phyloP scores from a whole-genome alignment of 1,140 invertebrate species.

The Drosophila kurseongensis region DNA sequence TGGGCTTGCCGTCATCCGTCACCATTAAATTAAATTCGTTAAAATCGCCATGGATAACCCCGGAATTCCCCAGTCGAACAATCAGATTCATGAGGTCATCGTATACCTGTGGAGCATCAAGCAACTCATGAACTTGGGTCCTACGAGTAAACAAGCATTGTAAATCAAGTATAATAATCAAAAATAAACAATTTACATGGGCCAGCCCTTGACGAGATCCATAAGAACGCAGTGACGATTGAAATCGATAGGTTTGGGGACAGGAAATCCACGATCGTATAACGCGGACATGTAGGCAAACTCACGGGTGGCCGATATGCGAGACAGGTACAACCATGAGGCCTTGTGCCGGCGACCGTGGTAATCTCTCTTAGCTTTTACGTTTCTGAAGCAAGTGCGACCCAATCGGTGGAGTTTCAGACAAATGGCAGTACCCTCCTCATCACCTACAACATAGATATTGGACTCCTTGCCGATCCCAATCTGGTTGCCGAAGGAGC shows the following conservation, averaged over 20 bases:
- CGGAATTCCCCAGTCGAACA: constrained; percentile 94
- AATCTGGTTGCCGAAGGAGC: constrained; percentile 98
- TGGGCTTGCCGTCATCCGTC: constrained; percentile 91
- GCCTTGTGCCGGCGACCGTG: constrained; percentile 94
- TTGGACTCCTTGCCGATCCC: constrained; percentile 99
- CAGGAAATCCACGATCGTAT: constrained; percentile 95
- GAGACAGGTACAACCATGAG: constrained; percentile 99
- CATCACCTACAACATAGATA: constrained; percentile 94
- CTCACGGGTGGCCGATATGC: constrained; percentile 98
- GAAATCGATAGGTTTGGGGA: constrained; percentile 97
- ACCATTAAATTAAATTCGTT: constrained; percentile 99
- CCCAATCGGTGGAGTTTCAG: constrained; percentile 98
- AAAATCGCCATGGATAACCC: constrained; percentile 99
- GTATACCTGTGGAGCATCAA: constrained; percentile 93
- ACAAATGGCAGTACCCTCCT: constrained; percentile 90
- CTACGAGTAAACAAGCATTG: constrained; percentile 84
- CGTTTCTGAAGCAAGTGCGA: constrained; percentile 97
- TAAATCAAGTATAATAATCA: not conserved
- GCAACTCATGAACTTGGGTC: constrained; percentile 92
- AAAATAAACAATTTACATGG: constrained; percentile 86
- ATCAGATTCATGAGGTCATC: constrained; percentile 98
- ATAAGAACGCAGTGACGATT: constrained; percentile 99
- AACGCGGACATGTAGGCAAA: constrained; percentile 99
- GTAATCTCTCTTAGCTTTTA: constrained; percentile 99
- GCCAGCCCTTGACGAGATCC: constrained; percentile 94